Conservation (phyloP, 2,113 vertebrate genomes). For the Accipiter virgatus region DNA sequence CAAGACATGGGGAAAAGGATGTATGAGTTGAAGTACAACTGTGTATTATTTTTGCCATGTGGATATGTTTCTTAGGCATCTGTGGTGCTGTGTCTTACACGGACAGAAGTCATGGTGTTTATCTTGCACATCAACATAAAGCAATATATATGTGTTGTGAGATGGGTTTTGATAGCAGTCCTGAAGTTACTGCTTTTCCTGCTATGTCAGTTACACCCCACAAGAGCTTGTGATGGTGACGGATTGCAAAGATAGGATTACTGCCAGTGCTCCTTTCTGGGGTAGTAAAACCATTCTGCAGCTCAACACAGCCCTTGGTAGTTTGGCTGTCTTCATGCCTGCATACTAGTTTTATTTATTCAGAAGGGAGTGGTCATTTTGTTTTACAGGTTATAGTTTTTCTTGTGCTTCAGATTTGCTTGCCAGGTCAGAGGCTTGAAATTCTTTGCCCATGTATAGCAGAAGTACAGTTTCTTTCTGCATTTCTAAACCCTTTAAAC, state of each 20-base stretch:
- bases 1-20: background rate
- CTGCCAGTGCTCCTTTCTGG: background rate
- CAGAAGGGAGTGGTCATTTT: background rate
- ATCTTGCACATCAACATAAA: background rate
- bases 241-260: background rate
- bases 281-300: background rate
- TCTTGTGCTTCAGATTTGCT: background rate
- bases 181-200: background rate
- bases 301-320: background rate
- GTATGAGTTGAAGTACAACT: background rate
- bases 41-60: background rate
- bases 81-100: background rate
- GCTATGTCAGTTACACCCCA: background rate
- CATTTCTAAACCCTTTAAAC: background rate
- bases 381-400: background rate
- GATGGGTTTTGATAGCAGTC: background rate
- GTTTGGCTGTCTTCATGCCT: background rate
- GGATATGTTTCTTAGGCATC: background rate
- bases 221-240: background rate
- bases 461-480: background rate
- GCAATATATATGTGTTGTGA: background rate
- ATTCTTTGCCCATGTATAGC: conserved; percentile 8
- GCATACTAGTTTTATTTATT: background rate
- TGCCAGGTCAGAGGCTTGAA: background rate
- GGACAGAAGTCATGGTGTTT: background rate